Evolutionary conservation across 2,888 invertebrate species (phyloP), one percentile per base, ranked within the genome.

Genomic region (Andrena fulva): DNA sequence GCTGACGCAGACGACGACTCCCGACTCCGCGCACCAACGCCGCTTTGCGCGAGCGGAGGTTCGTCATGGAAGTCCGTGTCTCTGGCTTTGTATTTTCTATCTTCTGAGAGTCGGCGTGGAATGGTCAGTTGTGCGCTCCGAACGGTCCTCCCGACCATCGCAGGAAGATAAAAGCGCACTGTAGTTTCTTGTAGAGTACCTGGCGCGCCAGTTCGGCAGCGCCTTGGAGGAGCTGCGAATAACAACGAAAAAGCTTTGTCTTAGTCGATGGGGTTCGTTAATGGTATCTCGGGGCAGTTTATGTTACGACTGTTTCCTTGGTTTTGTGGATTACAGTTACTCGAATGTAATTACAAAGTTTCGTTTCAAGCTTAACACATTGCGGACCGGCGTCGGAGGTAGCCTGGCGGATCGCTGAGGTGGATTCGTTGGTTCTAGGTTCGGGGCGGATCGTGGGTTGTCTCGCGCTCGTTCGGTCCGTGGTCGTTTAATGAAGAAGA

Each of bases 11-110:
- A 20, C 52, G 67, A 75, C 67, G 42, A 71, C 71, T 70, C 76
- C 66, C 64, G 48, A 56, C 64, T 66, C 82, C 56, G 64, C 73
- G 63, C 50, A 27, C 12, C 20, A 20, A 27, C 64, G 70, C 33
- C 54, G 48, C 52, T 48, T 50, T 66, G 60, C 68, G 60, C 62
- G 35, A 70, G 72, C 50, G 72, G 33, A 66, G 74, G 60, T 66
- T 52, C 52, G 50, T 52, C 52, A 64, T 73, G 64, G 48, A 73
- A 60, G 35, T 64, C 31, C 52, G 31, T 63, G 7, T 35, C 16
- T 63, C 33, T 20, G 42, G n/a, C 56, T 42, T 24, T 31, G 29
- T 72, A 33, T 72, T 63, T 62, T 31, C 42, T 42, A 42, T 42
- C 42, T 42, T 42, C 42, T 42, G 42, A 42, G 42, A 42, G 42